Percentiles rank a stretch among this genome's conserved stretches.
phyloP scores from a whole-genome alignment of 2,797 vertebrate genomes.

The Pangasius djambal region DNA sequence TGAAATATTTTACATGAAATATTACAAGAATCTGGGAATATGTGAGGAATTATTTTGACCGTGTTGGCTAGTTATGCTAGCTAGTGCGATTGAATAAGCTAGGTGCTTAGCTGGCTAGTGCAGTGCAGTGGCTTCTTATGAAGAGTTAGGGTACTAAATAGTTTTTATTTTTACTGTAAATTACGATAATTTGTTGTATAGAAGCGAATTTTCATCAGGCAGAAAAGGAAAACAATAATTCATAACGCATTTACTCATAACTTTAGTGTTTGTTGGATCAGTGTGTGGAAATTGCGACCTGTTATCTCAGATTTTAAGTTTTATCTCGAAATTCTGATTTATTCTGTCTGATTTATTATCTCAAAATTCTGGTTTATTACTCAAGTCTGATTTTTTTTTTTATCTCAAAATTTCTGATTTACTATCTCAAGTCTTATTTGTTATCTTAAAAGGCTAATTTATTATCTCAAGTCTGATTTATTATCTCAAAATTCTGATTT shows the following conservation, averaged over 20 bases:
- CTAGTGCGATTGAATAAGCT: not conserved
- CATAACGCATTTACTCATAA: not conserved
- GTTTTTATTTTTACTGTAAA: not conserved
- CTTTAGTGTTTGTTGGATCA: not conserved
- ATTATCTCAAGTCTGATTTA: not conserved
- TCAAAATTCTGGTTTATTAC: not conserved
- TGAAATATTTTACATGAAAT: not conserved
- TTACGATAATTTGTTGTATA: not conserved
- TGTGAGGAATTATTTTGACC: not conserved
- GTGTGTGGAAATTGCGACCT: not conserved
- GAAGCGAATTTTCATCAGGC: not conserved
- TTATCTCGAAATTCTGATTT: not conserved
- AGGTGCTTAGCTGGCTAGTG: not conserved
- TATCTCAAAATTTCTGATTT: not conserved
- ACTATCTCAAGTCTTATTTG: not conserved
- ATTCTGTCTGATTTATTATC: not conserved
- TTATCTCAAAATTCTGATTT: not conserved
- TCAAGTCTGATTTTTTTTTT: not conserved
- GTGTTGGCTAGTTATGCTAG: not conserved
- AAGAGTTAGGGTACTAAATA: too few species aligned
- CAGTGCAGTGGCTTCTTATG: not conserved
- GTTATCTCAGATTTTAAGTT: not conserved
- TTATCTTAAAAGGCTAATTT: not conserved
- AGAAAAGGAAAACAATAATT: not conserved
- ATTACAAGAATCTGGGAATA: not conserved